A percentile compares a stretch with the other conserved stretches of the same genome.
Evolutionary conservation across 2,797 vertebrate species (phyloP).

Genomic region (Craterocephalus amniculus): DNA sequence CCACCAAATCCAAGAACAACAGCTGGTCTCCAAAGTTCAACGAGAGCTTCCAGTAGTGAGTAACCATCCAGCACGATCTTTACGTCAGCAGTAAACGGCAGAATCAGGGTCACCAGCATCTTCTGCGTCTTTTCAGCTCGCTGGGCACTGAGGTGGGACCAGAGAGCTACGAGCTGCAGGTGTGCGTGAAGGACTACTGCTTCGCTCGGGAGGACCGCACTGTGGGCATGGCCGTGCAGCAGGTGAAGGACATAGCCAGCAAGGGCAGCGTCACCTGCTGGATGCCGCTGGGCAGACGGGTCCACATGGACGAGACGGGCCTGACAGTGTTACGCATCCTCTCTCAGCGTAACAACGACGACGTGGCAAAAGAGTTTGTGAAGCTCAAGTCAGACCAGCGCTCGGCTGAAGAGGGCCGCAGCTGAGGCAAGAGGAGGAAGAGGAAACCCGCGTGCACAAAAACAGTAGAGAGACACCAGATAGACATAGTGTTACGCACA

Average conservation of each 20-base stretch:
- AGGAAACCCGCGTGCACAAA: conserved; percentile 79
- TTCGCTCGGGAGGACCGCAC: conserved; percentile 97
- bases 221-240: conserved; percentile 91
- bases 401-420: conserved; percentile 90
- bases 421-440: conserved; percentile 75
- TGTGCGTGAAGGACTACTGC: conserved; percentile 98
- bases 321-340: conserved; percentile 97
- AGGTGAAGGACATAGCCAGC: conserved; percentile 90
- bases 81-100: background rate
- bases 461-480: conserved; percentile 81
- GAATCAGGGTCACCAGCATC: background rate
- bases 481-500: conserved; percentile 81
- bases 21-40: conserved; percentile 95
- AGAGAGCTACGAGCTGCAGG: conserved; percentile 96
- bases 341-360: conserved; percentile 96
- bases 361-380: conserved; percentile 97
- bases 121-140: conserved; percentile 78
- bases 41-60: conserved; percentile 96
- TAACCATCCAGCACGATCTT: conserved; percentile 50
- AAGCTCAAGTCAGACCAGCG: conserved; percentile 98
- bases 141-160: conserved; percentile 91
- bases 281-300: conserved; percentile 88
- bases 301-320: conserved; percentile 99
- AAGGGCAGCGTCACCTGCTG: conserved; percentile 84
- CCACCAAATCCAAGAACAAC: conserved; percentile 99